A percentile compares a stretch with the other conserved stretches of the same genome.
Evolutionary conservation across 2,888 invertebrate species (phyloP).

Genomic region (Hipparchia sbordonii): DNA sequence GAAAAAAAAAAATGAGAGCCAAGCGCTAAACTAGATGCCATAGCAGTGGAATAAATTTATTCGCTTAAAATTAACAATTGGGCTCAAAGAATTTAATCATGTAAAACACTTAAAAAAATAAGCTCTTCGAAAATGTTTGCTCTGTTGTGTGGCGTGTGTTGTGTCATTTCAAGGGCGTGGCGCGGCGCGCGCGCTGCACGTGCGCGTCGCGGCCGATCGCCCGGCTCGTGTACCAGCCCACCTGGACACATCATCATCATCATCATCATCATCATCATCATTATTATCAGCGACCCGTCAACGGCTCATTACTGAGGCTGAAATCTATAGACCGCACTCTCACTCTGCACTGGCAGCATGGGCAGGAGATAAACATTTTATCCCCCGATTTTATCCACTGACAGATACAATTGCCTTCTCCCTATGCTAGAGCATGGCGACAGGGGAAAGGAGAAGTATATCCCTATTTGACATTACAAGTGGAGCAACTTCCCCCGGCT

Average conservation of each 20-base stretch:
- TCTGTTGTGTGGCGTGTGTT: conserved; percentile 1
- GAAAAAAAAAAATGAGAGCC: neutral
- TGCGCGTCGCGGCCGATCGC: conserved; percentile 56
- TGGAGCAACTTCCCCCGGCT: too few relatives aligned
- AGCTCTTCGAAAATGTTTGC: conserved; percentile 43
- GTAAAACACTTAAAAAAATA: conserved; percentile 48
- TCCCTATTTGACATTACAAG: too few relatives aligned
- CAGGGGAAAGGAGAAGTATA: too few relatives aligned
- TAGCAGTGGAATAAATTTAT: conserved; percentile 48
- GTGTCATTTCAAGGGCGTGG: conserved; percentile 67
- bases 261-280: neutral
- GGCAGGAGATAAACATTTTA: too few relatives aligned
- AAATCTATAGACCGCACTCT: too few relatives aligned
- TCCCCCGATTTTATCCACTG: too few relatives aligned
- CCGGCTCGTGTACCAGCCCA: conserved; percentile 63
- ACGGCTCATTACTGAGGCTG: too few relatives aligned
- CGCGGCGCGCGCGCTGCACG: conserved; percentile 62
- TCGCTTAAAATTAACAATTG: conserved; percentile 65
- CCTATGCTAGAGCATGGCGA: too few relatives aligned
- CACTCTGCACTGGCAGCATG: too few relatives aligned
- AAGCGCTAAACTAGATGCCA: neutral
- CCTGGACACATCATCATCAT: conserved; percentile 46
- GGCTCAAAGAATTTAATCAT: conserved; percentile 52
- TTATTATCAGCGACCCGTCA: too few relatives aligned
- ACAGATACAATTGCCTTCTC: too few relatives aligned